Evolutionary conservation across 2,113 vertebrate genomes (phyloP).

Genomic region (Bambusicola thoracicus): DNA sequence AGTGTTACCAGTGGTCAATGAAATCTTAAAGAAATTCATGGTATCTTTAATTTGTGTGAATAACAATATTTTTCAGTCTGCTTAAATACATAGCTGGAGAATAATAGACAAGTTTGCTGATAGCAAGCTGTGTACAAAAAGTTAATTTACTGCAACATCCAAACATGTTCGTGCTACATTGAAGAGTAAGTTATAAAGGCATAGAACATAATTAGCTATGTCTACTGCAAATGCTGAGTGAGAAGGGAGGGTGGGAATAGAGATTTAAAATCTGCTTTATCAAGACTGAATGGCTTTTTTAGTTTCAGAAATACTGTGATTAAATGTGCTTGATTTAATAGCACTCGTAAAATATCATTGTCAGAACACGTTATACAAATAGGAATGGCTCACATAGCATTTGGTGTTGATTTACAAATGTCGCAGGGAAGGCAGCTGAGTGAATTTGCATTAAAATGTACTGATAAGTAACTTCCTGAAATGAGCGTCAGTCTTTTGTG

Average conservation of each 20-base stretch:
- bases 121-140: not conserved
- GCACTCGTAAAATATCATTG: not conserved
- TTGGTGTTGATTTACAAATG: not conserved
- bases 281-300: not conserved
- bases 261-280: not conserved
- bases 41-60: not conserved
- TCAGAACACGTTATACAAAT: not conserved
- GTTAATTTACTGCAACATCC: not conserved
- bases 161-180: not conserved
- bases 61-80: not conserved
- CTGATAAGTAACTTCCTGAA: not conserved
- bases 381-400: not conserved
- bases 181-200: not conserved
- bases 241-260: fast-evolving
- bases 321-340: not conserved
- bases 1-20: not conserved
- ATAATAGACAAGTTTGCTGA: not conserved
- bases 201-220: not conserved
- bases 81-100: not conserved
- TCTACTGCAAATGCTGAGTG: not conserved
- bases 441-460: not conserved
- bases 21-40: not conserved
- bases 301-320: not conserved
- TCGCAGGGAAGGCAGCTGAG: not conserved
- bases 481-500: not conserved